phyloP scores from a whole-genome alignment of 2,113 vertebrate species.

The Nymphicus hollandicus region DNA sequence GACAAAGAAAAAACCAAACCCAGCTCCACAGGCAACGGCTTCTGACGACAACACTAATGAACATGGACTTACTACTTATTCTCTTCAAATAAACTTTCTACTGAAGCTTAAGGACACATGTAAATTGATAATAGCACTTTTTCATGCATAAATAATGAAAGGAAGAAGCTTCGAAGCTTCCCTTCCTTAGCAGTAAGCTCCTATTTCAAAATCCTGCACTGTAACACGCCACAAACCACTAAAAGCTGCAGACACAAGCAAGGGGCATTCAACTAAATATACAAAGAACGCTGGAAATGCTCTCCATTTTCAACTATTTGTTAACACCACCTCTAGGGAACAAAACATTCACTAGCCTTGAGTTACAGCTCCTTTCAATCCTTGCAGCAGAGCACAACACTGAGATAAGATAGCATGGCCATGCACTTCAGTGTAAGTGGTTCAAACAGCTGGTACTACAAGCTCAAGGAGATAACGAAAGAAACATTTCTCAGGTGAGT shows the following conservation, averaged over 20 bases:
- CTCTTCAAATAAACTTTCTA: neutral
- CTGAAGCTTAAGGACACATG: slow-evolving; percentile 30
- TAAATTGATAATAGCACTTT: slow-evolving; percentile 30
- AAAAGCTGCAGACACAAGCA: neutral
- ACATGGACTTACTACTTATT: neutral
- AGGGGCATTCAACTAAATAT: neutral
- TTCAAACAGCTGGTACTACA: neutral
- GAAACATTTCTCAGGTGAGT: slow-evolving; percentile 25
- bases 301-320: slow-evolving; percentile 1
- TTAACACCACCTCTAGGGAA: slow-evolving; percentile 11
- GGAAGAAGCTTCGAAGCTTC: neutral
- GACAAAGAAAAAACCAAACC: neutral
- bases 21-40: neutral
- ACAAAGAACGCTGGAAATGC: slow-evolving; percentile 4
- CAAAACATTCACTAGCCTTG: neutral
- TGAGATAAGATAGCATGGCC: neutral
- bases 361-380: slow-evolving; percentile 20
- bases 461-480: slow-evolving; percentile 6
- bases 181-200: slow-evolving; percentile 3
- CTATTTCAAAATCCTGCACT: slow-evolving; percentile 19
- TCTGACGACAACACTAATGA: neutral
- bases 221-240: neutral
- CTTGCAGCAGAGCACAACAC: neutral
- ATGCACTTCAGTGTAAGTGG: neutral
- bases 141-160: neutral